A percentile compares a stretch with the other conserved stretches of the same genome.
Evolutionary conservation across 2,888 invertebrate species (phyloP).

Genomic region (Danaus chrysippus): DNA sequence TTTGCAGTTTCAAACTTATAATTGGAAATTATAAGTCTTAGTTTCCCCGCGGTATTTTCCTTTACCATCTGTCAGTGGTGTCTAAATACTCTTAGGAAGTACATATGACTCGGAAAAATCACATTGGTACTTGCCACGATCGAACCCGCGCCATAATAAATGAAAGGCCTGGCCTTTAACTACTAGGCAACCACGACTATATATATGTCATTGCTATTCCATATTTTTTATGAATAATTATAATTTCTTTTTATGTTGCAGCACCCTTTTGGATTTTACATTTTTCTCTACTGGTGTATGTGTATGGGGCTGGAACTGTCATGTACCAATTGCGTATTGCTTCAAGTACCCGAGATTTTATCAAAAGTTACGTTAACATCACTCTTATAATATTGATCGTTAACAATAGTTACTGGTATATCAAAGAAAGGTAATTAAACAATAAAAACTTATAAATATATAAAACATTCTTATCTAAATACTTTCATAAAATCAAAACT

Average conservation of each 20-base stretch:
- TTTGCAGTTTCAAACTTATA: too few species aligned
- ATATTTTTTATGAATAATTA: background rate
- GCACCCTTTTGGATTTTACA: constrained; percentile 57
- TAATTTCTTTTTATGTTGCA: constrained; percentile 27
- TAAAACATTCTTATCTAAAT: background rate
- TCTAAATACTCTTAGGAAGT: too few species aligned
- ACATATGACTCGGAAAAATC: too few species aligned
- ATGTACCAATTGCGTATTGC: constrained; percentile 52
- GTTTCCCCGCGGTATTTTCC: too few species aligned
- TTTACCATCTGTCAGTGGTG: too few species aligned
- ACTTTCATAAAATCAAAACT: too few species aligned
- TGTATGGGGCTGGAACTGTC: constrained; percentile 50
- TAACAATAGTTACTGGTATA: constrained; percentile 58
- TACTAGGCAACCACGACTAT: too few species aligned
- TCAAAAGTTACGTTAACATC: constrained; percentile 57
- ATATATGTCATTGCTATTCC: background rate
- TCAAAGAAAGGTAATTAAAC: constrained; percentile 46
- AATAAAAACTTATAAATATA: background rate
- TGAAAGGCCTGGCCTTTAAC: too few species aligned
- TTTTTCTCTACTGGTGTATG: constrained; percentile 46
- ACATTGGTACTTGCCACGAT: too few species aligned
- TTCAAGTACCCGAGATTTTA: constrained; percentile 42
- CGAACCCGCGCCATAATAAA: too few species aligned
- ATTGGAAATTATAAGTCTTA: too few species aligned
- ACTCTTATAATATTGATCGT: constrained; percentile 46